Base-by-base conservation (phyloP, 2,888 invertebrate species). In the Chloroclystis v-ata region DNA sequence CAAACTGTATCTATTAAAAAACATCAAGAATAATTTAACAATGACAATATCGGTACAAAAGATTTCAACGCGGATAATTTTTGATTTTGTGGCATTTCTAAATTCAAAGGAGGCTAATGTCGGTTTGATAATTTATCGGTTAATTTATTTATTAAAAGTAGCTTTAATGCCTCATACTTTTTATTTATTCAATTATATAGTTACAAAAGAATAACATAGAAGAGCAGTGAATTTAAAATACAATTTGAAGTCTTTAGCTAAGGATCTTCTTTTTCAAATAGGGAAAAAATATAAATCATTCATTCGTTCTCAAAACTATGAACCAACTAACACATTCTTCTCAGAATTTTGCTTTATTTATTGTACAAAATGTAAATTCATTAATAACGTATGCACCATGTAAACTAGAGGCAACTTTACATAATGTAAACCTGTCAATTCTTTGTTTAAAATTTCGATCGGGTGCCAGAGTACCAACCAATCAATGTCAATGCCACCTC, bases 401-500 rank as follows among this genome's bases (percentile, higher is more conserved):
- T 43, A 40, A 45, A 43, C 35, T 37, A 38, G 44, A 49, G 45
- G 42, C 45, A 43, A 30, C 39, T 44, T 14, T 49, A 49, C 33
- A 43, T 37, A 37, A 48, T 51, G 40, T 45, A 49, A 51, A 47
- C 47, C 52, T 45, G 56, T 45, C 55, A 55, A 63, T 60, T 63
- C 60, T 65, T 67, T 61, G 66, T 52, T 71, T 68, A 57, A 53
- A 65, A 60, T 59, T 57, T 60, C 52, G 45, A 58, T 64, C 63
- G 61, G 66, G 69, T 67, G 65, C 65, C 59, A 54, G 59, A 49
- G 49, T 57, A 66, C 52, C 66, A 57, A 69, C 78, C 76, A 79
- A 78, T 78, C 82, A 82, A 79, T 80, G 82, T 82, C 82, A 83
- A 74, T 77, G 77, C 72, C 75, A 68, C 65, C 63, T 69, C 58